Evolutionary conservation across 2,888 invertebrate genomes (phyloP).

Genomic region (Xestoiulus laeticollis): DNA sequence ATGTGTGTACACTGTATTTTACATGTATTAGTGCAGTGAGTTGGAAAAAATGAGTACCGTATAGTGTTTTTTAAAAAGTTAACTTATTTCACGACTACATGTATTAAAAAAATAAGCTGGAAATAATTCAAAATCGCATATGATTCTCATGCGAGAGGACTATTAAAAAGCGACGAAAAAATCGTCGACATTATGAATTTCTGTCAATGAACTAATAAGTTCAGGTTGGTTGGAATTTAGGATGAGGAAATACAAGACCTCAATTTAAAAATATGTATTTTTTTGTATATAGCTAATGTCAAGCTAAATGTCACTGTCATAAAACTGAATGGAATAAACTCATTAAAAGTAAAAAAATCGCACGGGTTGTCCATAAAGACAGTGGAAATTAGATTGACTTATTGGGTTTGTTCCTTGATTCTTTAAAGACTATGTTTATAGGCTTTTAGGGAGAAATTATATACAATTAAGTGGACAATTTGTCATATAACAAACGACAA

Average conservation of each 20-base stretch:
- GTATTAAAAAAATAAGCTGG: background rate
- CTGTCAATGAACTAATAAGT: background rate
- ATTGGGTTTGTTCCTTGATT: no score
- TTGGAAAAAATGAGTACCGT: no score
- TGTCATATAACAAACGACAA: no score
- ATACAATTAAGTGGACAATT: no score
- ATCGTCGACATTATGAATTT: background rate
- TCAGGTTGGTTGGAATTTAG: background rate
- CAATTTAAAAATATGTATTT: background rate
- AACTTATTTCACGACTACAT: no score
- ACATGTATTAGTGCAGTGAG: no score
- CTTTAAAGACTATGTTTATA: no score
- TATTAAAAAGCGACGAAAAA: background rate
- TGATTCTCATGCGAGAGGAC: no score
- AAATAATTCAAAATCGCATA: background rate
- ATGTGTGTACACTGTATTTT: no score
- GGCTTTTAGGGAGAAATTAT: no score
- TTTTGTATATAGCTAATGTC: background rate
- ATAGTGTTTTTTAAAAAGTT: no score
- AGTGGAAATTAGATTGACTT: background rate
- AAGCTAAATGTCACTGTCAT: background rate
- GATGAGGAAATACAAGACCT: background rate
- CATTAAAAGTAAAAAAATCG: background rate
- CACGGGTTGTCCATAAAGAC: background rate
- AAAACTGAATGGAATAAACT: background rate